A percentile compares a stretch with the other conserved stretches of the same genome.
phyloP scores from a whole-genome alignment of 2,797 vertebrate species.

The Clarias fuscus region DNA sequence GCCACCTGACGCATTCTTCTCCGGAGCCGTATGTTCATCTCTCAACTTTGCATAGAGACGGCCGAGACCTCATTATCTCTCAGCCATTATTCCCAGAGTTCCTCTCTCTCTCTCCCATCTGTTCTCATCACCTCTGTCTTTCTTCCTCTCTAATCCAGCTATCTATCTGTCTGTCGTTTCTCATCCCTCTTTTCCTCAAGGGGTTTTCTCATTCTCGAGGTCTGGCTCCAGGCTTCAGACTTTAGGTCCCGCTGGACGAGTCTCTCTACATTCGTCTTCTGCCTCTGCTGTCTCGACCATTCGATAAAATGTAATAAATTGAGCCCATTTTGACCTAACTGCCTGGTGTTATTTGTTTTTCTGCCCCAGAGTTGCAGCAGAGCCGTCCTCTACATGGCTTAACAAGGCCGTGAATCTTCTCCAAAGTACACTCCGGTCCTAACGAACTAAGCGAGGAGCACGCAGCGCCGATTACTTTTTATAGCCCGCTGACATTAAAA shows the following conservation, averaged over 20 bases:
- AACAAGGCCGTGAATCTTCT: slow-evolving; percentile 56
- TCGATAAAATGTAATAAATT: slow-evolving; percentile 56
- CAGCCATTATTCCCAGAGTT: slow-evolving; percentile 22
- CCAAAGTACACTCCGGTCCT: slow-evolving; percentile 40
- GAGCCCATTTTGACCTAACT: slow-evolving; percentile 52
- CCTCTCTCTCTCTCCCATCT: not conserved
- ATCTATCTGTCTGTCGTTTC: slow-evolving; percentile 1
- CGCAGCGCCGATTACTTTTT: slow-evolving; percentile 44
- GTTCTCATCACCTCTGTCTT: not conserved
- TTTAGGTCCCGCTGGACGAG: not conserved
- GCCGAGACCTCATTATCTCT: slow-evolving; percentile 53
- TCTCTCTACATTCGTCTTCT: slow-evolving; percentile 27
- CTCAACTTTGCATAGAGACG: slow-evolving; percentile 51
- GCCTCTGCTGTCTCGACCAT: slow-evolving; percentile 37
- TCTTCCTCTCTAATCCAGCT: not conserved
- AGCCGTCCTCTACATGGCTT: slow-evolving; percentile 44
- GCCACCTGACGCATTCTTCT: slow-evolving; percentile 23
- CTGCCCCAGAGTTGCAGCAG: slow-evolving; percentile 48
- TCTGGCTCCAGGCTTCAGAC: slow-evolving; percentile 25
- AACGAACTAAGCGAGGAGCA: slow-evolving; percentile 42
- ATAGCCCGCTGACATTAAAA: slow-evolving; percentile 50
- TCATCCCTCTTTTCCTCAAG: slow-evolving; percentile 11
- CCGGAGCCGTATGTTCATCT: not conserved
- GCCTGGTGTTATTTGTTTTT: slow-evolving; percentile 53
- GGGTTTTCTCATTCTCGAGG: not conserved